phyloP scores from a whole-genome alignment of 1,140 invertebrate species.

The Mactra quadrangularis region DNA sequence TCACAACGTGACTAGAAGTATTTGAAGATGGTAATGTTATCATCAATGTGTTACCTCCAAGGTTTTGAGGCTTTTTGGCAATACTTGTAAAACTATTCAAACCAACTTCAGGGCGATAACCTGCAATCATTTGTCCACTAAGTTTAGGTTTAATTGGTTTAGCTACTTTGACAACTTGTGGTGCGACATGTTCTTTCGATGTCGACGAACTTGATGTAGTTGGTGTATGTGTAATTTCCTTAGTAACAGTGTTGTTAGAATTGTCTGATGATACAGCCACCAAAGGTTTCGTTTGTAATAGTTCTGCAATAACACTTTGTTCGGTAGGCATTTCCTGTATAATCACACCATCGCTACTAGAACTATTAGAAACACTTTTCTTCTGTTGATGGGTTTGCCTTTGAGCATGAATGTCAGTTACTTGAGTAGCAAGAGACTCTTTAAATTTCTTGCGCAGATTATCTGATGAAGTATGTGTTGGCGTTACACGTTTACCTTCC shows the following conservation, averaged over 20 bases:
- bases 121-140: too few species aligned
- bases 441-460: neutral
- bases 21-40: too few species aligned
- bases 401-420: too few species aligned
- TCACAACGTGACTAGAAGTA: too few species aligned
- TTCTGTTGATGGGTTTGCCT: too few species aligned
- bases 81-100: too few species aligned
- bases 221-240: neutral
- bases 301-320: constrained; percentile 11
- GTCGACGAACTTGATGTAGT: neutral
- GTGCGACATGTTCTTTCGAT: neutral
- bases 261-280: too few species aligned
- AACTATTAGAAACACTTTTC: neutral
- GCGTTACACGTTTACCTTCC: neutral
- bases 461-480: neutral
- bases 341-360: constrained; percentile 17
- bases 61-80: too few species aligned
- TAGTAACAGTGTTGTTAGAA: neutral
- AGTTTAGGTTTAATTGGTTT: too few species aligned
- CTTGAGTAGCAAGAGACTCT: neutral
- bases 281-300: neutral
- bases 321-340: constrained; percentile 46
- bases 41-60: too few species aligned
- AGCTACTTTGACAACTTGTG: too few species aligned
- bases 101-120: too few species aligned